Base-by-base conservation (phyloP, 2,113 vertebrate species). In the Hypanus sabinus region DNA sequence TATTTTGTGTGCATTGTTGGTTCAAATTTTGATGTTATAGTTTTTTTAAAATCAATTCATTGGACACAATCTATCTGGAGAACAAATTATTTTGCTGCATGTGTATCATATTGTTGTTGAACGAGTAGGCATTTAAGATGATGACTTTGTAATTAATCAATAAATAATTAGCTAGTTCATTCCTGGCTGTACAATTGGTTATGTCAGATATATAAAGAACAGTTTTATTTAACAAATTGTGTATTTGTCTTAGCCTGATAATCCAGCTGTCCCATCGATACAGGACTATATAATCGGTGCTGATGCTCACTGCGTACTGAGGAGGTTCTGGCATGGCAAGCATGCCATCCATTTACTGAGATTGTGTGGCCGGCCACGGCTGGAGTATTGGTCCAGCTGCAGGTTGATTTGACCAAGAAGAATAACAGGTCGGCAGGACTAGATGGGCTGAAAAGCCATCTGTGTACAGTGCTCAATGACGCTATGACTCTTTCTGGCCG, bases 81-180 rank as follows among this genome's bases (percentile, higher is more conserved):
- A 33, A 27, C 20, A 88, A 30, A 5, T 68, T 16, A 90, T 90
- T 33, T 33, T 33, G 85, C n/a, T 65, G 18, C n/a, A 33, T 62
- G 62, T 65, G 30, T 20, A 65, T 33, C 85, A 88, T 20, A 27
- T 30, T 60, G 57, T 27, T 88, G 55, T 87, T 8, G 27, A 65
- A 65, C 5, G 57, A 27, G 81, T 12, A 60, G 10, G 46, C 3
- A 65, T 88, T 65, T 88, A 88, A 65, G 11, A 88, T 88, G 57
- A 88, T 88, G 83, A 5, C 27, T 62, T 62, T 62, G 62, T 87
- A n/a, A n/a, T 60, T 88, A 16, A 88, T 88, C 83, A n/a, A 88
- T 88, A 62, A 27, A 88, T 62, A 62, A 88, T 88, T 62, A 30
- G 57, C 62, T 85, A 22, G 46, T 85, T 55, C 7, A 57, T 85